A percentile compares a stretch with the other conserved stretches of the same genome.
phyloP scores from a whole-genome alignment of 2,113 vertebrate genomes.

The Anolis carolinensis region DNA sequence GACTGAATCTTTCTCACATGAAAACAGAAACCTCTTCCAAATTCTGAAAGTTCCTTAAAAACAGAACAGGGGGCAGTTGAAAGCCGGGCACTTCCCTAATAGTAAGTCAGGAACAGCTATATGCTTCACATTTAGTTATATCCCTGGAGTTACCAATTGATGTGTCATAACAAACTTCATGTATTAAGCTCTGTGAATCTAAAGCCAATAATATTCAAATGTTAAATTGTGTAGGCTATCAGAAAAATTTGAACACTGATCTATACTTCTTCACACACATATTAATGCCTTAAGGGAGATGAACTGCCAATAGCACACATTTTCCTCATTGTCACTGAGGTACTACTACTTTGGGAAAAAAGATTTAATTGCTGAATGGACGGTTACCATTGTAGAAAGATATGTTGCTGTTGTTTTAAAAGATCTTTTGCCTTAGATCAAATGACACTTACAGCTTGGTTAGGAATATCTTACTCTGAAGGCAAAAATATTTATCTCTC shows the following conservation, averaged over 20 bases:
- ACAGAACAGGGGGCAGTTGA: no score
- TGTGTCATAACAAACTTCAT: not conserved
- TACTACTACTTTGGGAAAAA: not conserved
- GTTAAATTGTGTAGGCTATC: not conserved
- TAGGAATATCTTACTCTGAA: not conserved
- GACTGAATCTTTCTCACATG: no score
- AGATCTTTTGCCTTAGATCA: not conserved
- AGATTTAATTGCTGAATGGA: not conserved
- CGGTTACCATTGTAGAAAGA: not conserved
- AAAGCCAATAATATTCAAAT: no score
- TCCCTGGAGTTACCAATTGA: not conserved
- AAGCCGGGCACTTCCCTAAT: no score
- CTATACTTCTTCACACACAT: not conserved
- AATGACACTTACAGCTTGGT: not conserved
- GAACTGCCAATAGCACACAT: not conserved
- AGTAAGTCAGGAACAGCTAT: no score
- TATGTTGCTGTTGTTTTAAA: no score
- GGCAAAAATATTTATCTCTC: not conserved
- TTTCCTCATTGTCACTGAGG: accelerated
- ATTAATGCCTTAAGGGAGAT: not conserved
- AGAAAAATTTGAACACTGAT: not conserved
- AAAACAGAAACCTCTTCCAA: no score
- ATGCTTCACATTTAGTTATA: not conserved
- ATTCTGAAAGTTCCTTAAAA: no score
- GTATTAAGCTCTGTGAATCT: not conserved